A percentile compares a stretch with the other conserved stretches of the same genome.
phyloP scores from a whole-genome alignment of 2,888 invertebrate genomes.

The Lasius fuliginosus region DNA sequence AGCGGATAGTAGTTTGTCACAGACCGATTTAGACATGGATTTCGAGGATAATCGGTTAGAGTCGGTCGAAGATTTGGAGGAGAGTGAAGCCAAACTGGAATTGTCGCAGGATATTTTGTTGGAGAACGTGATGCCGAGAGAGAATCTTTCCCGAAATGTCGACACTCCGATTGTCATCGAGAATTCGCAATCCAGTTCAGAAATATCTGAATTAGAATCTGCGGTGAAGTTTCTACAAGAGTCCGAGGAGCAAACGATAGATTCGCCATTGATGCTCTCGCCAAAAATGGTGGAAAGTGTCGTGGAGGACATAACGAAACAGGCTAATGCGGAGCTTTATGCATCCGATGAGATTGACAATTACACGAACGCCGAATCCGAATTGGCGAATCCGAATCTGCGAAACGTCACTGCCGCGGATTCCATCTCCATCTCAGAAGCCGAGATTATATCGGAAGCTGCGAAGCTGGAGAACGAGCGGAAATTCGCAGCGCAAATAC shows the following conservation, averaged over 20 bases:
- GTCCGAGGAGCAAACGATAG: constrained; percentile 85
- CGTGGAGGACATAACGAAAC: constrained; percentile 69
- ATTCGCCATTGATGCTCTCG: constrained; percentile 82
- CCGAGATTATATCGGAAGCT: constrained; percentile 85
- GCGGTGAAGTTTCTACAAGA: constrained; percentile 84
- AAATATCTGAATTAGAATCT: constrained; percentile 83
- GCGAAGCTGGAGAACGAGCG: constrained; percentile 83
- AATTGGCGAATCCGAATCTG: constrained; percentile 77
- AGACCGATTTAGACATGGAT: constrained; percentile 65
- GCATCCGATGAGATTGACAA: constrained; percentile 76
- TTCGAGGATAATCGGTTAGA: constrained; percentile 60
- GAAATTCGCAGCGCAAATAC: constrained; percentile 77
- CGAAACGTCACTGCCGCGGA: constrained; percentile 74
- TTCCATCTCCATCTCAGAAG: constrained; percentile 84
- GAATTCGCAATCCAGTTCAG: constrained; percentile 75
- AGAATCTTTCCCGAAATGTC: constrained; percentile 55
- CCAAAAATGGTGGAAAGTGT: constrained; percentile 77
- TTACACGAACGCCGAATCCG: constrained; percentile 75
- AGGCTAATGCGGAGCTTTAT: constrained; percentile 73
- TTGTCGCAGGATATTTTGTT: constrained; percentile 72
- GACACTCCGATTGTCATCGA: constrained; percentile 68
- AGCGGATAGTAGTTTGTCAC: constrained; percentile 34
- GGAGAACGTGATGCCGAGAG: constrained; percentile 62
- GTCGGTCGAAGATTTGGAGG: constrained; percentile 62
- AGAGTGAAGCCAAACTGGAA: constrained; percentile 71